A percentile compares a stretch with the other conserved stretches of the same genome.
Conservation (phyloP, 2,797 vertebrate species). For the Bufotes viridis region DNA sequence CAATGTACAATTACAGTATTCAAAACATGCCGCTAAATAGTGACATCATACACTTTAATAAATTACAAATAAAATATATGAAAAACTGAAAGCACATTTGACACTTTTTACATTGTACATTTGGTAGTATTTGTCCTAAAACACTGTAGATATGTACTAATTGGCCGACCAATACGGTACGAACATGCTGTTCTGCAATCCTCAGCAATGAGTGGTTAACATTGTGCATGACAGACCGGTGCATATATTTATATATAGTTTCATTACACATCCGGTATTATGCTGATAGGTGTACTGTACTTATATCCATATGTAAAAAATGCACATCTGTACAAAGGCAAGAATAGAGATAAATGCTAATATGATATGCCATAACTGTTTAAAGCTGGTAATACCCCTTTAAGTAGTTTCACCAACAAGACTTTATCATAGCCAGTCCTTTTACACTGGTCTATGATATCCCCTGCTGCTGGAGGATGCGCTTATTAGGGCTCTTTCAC, state of each 20-base stretch:
- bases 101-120: constrained; percentile 60
- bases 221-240: background rate
- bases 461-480: too few relatives aligned
- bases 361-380: background rate
- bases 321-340: background rate
- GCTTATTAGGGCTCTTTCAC: too few relatives aligned
- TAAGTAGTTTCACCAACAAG: background rate
- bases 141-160: constrained; percentile 54
- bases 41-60: constrained; percentile 65
- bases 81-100: constrained; percentile 65
- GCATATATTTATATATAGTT: constrained; percentile 6
- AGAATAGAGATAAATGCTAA: background rate
- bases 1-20: constrained; percentile 69
- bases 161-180: constrained; percentile 55
- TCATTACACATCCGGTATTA: background rate
- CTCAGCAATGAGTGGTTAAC: constrained; percentile 47
- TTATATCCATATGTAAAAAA: constrained; percentile 7
- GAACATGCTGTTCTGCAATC: constrained; percentile 52
- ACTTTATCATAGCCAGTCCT: background rate
- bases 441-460: too few relatives aligned
- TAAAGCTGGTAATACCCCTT: background rate
- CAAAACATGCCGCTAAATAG: constrained; percentile 70
- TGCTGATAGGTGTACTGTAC: constrained; percentile 5
- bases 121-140: constrained; percentile 58
- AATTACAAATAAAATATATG: constrained; percentile 63